Evolutionary conservation across 2,113 vertebrate species (phyloP).

Genomic region (Daubentonia madagascariensis): DNA sequence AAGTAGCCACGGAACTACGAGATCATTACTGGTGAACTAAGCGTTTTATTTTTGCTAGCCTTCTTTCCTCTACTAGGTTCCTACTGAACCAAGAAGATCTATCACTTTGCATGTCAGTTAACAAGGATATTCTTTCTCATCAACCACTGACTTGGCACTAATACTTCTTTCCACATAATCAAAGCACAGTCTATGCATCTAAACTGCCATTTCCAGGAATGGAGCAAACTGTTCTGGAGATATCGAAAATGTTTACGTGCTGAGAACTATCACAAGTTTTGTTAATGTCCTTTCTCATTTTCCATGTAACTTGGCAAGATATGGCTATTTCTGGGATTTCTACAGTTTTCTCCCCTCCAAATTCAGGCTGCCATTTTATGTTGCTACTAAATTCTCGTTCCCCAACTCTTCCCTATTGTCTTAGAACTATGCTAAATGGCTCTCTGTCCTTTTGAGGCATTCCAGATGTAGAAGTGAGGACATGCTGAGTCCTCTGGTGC

Average conservation of each 20-base stretch:
- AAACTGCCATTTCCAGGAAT: neutral
- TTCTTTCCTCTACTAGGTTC: neutral
- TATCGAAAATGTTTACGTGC: accelerated
- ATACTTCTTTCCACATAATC: neutral
- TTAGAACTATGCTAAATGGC: neutral
- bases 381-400: neutral
- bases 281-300: neutral
- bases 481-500: no score
- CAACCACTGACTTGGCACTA: neutral
- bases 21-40: accelerated
- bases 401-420: neutral
- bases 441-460: no score
- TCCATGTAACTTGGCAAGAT: neutral
- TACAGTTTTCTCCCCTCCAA: neutral
- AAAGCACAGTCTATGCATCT: accelerated
- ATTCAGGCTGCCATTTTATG: no score
- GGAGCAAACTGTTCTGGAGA: neutral
- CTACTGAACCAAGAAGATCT: neutral
- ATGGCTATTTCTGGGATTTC: neutral
- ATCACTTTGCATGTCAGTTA: neutral
- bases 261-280: no score
- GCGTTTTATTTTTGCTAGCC: accelerated
- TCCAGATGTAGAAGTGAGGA: no score
- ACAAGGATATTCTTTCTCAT: neutral
- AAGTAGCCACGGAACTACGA: accelerated